phyloP scores from a whole-genome alignment of 1,140 invertebrate species.

The Bombus polaris region DNA sequence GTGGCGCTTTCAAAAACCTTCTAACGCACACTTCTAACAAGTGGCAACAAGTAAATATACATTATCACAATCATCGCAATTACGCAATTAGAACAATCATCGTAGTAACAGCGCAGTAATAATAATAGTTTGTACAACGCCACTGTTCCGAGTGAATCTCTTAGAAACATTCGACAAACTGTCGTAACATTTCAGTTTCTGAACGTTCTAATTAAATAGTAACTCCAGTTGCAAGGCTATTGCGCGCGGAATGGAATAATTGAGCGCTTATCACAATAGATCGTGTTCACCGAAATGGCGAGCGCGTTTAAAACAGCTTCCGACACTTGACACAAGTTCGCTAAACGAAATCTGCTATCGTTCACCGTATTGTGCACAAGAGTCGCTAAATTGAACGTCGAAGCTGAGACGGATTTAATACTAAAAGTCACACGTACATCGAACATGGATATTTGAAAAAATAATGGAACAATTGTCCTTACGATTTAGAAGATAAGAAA shows the following conservation, averaged over 20 bases:
- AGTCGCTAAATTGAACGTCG: not conserved
- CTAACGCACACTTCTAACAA: not conserved
- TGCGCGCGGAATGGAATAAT: conserved; percentile 18
- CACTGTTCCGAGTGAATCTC: conserved; percentile 6
- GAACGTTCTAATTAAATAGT: not conserved
- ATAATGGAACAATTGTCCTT: not conserved
- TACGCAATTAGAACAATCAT: conserved; percentile 12
- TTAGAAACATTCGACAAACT: not conserved
- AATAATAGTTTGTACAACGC: conserved; percentile 6
- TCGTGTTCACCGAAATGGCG: not conserved
- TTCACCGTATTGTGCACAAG: not conserved
- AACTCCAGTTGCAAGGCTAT: not conserved
- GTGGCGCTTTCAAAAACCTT: not conserved
- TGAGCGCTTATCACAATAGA: conserved; percentile 43
- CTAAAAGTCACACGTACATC: not conserved
- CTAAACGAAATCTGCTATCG: not conserved
- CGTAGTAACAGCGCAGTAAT: not conserved
- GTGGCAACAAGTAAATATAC: not conserved
- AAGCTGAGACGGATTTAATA: not conserved
- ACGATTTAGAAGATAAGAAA: not conserved
- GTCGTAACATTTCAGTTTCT: not conserved
- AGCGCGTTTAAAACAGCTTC: conserved; percentile 24
- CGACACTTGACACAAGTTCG: not conserved
- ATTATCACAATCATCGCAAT: conserved; percentile 7
- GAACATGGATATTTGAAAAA: not conserved